These are phyloP conservation scores for Nomada fabriciana DNA, from an alignment of 2,888 invertebrate genomes.

Conservation along the genomic window DNA sequence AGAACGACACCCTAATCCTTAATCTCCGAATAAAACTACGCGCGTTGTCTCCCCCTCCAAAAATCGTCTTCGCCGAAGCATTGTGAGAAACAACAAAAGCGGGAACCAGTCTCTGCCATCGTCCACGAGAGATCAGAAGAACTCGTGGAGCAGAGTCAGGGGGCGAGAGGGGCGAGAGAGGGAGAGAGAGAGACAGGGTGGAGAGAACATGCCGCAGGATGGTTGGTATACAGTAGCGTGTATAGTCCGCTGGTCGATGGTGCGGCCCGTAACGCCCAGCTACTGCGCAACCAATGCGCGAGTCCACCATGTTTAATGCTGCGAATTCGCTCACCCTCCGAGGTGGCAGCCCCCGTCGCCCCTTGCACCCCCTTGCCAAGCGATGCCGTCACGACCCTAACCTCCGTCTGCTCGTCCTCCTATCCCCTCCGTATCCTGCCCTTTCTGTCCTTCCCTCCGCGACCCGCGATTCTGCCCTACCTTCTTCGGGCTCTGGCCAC, in stretches of 20 bases:
- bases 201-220: conserved; percentile 69
- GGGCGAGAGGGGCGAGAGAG: not conserved
- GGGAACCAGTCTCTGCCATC: conserved; percentile 6
- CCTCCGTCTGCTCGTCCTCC: conserved; percentile 62
- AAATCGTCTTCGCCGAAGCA: not conserved
- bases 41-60: too few relatives aligned
- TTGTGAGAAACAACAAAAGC: conserved; percentile 37
- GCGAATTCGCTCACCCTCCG: conserved; percentile 75
- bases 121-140: not conserved
- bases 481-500: conserved; percentile 26
- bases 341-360: conserved; percentile 51
- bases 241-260: conserved; percentile 75
- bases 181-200: conserved; percentile 26
- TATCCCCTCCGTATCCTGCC: conserved; percentile 54
- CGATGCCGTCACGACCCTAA: conserved; percentile 62
- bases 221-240: conserved; percentile 72
- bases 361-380: conserved; percentile 55
- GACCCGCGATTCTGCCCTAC: conserved; percentile 11
- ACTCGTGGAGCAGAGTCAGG: not conserved
- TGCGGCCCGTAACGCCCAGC: conserved; percentile 75
- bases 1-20: too few relatives aligned
- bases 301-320: conserved; percentile 78
- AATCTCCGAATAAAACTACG: too few relatives aligned
- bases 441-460: conserved; percentile 43
- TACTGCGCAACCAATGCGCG: conserved; percentile 77